phyloP scores from a whole-genome alignment of 2,888 invertebrate genomes.

The Ectemnius continuus region DNA sequence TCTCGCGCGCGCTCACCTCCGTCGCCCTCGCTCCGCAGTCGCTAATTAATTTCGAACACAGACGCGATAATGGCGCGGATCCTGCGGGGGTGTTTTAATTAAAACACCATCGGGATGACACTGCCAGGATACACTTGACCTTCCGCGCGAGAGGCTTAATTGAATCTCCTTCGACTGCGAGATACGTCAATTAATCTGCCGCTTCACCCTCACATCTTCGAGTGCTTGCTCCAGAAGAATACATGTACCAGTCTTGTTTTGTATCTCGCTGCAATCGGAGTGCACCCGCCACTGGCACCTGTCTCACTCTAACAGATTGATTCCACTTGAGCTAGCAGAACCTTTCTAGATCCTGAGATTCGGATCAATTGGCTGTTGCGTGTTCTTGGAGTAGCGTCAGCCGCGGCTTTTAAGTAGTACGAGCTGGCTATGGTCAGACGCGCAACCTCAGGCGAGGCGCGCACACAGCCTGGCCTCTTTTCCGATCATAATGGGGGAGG shows the following conservation, averaged over 20 bases:
- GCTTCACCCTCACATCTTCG: constrained; percentile 43
- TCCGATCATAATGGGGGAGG: not conserved
- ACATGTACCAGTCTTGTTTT: constrained; percentile 15
- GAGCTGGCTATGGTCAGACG: not conserved
- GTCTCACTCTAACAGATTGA: not conserved
- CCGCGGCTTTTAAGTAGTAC: no score
- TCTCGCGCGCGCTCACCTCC: constrained; percentile 26
- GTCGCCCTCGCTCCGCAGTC: constrained; percentile 17
- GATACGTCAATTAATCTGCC: constrained; percentile 39
- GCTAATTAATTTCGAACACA: constrained; percentile 55
- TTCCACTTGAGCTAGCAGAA: not conserved
- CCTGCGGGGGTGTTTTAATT: constrained; percentile 53
- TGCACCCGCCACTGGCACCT: not conserved
- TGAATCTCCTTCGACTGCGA: constrained; percentile 46
- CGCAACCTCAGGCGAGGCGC: not conserved
- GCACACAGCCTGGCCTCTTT: not conserved
- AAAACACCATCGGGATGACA: constrained; percentile 48
- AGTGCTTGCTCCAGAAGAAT: constrained; percentile 17
- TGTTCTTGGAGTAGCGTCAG: no score
- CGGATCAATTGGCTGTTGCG: not conserved
- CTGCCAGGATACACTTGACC: constrained; percentile 55
- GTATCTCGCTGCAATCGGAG: not conserved
- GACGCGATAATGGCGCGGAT: constrained; percentile 38
- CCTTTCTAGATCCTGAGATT: not conserved
- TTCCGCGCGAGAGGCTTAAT: constrained; percentile 53